phyloP scores from a whole-genome alignment of 2,888 invertebrate species.

The Trichogramma evanescens region DNA sequence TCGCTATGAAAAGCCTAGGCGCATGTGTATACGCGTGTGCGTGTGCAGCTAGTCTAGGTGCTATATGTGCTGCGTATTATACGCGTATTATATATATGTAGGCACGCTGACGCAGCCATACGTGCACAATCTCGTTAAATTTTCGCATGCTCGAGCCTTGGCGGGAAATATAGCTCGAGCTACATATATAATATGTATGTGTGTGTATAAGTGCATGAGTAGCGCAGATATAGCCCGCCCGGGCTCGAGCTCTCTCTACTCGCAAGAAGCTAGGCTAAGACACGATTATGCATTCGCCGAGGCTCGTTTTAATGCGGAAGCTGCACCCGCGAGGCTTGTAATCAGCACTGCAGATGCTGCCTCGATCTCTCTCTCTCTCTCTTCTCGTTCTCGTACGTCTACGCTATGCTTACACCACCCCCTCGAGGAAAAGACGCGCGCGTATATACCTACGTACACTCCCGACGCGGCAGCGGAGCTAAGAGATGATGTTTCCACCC shows the following conservation, averaged over 20 bases:
- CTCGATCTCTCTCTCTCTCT: not conserved
- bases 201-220: not conserved
- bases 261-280: not conserved
- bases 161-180: too few species aligned
- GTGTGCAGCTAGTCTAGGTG: too few species aligned
- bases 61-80: too few species aligned
- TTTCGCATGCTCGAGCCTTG: conserved; percentile 2
- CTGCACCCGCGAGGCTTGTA: not conserved
- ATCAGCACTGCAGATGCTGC: conserved; percentile 3
- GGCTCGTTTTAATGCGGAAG: conserved; percentile 8
- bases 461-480: not conserved
- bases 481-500: not conserved
- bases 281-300: conserved; percentile 13
- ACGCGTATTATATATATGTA: not conserved
- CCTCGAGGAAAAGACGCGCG: not conserved
- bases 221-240: not conserved
- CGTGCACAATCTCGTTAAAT: conserved; percentile 8
- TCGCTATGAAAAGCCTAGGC: too few species aligned
- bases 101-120: not conserved
- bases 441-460: not conserved
- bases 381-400: too few species aligned
- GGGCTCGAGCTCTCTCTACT: not conserved
- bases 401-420: too few species aligned
- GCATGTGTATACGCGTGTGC: too few species aligned
- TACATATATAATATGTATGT: not conserved